Evolutionary conservation across 2,888 invertebrate species (phyloP), one percentile per base, ranked within the genome.

Genomic region (Sinhomidia bicolor): DNA sequence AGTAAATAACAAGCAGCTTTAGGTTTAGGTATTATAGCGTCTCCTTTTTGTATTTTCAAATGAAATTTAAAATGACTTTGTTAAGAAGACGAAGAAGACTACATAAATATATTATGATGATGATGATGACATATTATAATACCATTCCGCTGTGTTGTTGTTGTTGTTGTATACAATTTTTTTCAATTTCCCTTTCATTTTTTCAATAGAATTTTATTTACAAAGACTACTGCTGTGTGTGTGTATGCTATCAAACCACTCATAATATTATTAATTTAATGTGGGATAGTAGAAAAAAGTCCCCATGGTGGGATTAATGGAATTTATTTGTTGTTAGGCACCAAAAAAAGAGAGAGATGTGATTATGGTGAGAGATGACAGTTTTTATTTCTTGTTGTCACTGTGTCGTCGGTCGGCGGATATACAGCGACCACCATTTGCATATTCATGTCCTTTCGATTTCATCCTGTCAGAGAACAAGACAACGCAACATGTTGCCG

Each of bases 171-270:
- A n/a, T n/a, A n/a, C n/a, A n/a, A n/a, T 36, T 26, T 20, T 68
- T 71, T 76, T 76, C 44, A 76, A 76, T 76, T 76, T 76, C 74
- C 74, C 74, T 76, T 76, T 76, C 74, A 26, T 76, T 76, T 71
- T 71, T 51, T 76, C 23, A 26, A 51, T 23, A 26, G 12, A 36
- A 26, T 29, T 26, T 62, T 62, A 26, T 14, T 76, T 44, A 14
- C 29, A 26, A 9, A 68, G 9, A 57, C 36, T 17, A 41, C 62
- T 10, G 29, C 14, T 10, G 62, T 47, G 1, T 51, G 47, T 76
- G 47, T 26, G 9, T 17, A 20, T 29, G 47, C 44, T 23, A n/a
- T 9, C 51, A 47, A 76, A 76, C 74, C 23, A 76, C 44, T 71
- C 74, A 26, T 47, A 47, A 47, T 23, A 47, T 47, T 76, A 76